Conservation (phyloP, 2,113 vertebrate genomes). For the Labeo catla region DNA sequence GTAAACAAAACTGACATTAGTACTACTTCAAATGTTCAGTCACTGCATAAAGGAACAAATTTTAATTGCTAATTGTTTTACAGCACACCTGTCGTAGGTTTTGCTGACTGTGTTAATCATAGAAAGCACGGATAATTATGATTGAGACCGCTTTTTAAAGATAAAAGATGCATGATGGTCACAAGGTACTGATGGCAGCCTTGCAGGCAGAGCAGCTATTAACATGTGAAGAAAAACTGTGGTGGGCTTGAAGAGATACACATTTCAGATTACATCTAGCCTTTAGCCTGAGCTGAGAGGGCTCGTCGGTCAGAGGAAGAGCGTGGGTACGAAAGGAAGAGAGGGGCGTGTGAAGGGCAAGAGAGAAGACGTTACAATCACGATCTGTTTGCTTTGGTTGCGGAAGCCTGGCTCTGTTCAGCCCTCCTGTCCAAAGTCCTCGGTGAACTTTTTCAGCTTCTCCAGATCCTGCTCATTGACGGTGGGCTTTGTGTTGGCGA, state of each 20-base stretch:
- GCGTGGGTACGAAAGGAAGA: slow-evolving; percentile 42
- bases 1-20: slow-evolving; percentile 20
- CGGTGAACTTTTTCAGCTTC: slow-evolving; percentile 97
- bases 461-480: slow-evolving; percentile 95
- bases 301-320: slow-evolving; percentile 31
- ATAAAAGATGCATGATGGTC: slow-evolving; percentile 20
- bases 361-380: slow-evolving; percentile 62
- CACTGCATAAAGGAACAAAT: neutral
- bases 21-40: neutral
- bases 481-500: slow-evolving; percentile 88
- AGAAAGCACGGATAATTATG: neutral
- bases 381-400: slow-evolving; percentile 71
- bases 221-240: slow-evolving; percentile 2
- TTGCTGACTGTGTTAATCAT: neutral
- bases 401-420: slow-evolving; percentile 70
- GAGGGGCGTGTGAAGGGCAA: slow-evolving; percentile 58
- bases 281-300: slow-evolving; percentile 38
- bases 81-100: neutral
- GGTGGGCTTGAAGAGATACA: neutral
- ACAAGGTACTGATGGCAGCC: slow-evolving; percentile 17
- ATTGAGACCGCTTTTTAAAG: neutral
- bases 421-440: slow-evolving; percentile 98
- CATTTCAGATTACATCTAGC: slow-evolving; percentile 13
- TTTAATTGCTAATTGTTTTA: neutral
- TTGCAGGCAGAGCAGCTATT: slow-evolving; percentile 14